phyloP scores from a whole-genome alignment of 2,888 invertebrate genomes.

The Cheilosia vulpina region DNA sequence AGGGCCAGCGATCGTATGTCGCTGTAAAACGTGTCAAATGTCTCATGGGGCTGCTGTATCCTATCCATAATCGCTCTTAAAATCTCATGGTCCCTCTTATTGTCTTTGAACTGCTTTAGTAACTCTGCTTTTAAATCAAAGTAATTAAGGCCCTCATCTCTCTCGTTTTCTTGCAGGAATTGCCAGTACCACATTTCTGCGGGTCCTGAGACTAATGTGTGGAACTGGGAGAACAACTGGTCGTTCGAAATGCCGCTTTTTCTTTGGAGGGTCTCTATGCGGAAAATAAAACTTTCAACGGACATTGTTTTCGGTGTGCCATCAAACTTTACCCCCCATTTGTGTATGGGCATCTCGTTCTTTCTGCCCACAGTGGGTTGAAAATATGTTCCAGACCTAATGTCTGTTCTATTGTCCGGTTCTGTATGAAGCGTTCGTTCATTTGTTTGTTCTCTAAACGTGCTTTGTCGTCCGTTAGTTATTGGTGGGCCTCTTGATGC shows the following conservation, averaged over 20 bases:
- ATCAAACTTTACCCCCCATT: constrained; percentile 29
- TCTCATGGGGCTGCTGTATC: neutral
- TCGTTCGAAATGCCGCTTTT: neutral
- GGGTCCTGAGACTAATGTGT: neutral
- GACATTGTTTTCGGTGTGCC: neutral
- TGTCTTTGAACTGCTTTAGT: neutral
- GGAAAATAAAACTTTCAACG: constrained; percentile 6
- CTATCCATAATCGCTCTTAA: neutral
- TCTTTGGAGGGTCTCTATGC: constrained; percentile 7
- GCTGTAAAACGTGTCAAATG: too few relatives aligned
- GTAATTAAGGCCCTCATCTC: neutral
- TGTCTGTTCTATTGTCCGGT: too few relatives aligned
- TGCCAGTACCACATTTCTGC: constrained; percentile 30
- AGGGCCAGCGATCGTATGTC: neutral
- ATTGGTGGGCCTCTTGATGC: too few relatives aligned
- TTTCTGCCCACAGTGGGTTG: neutral
- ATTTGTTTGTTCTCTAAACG: too few relatives aligned
- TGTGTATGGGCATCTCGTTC: neutral
- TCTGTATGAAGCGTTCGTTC: too few relatives aligned
- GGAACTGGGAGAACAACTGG: neutral
- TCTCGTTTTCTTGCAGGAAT: neutral
- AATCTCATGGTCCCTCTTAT: neutral
- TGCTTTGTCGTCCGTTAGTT: too few relatives aligned
- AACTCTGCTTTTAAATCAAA: neutral
- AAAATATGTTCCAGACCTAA: too few relatives aligned